These are phyloP conservation scores for Trachelus stipa DNA, from an alignment of 2,888 invertebrate genomes.

Conservation along the genomic window DNA sequence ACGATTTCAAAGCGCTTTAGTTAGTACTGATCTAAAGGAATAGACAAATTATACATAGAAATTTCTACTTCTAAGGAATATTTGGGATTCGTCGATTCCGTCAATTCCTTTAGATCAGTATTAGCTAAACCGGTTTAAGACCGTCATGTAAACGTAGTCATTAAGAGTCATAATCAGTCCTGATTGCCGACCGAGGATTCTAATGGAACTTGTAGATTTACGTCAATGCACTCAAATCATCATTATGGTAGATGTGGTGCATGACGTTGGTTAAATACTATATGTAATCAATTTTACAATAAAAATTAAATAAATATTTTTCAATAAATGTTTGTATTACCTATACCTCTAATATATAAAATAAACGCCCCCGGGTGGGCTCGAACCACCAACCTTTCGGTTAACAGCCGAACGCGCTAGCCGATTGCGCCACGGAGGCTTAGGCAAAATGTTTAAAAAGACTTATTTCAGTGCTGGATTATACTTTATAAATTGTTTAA, in stretches of 20 bases:
- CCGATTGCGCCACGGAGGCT: conserved; percentile 42
- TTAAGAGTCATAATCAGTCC: neutral
- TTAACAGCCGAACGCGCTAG: conserved; percentile 90
- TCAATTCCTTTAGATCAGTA: too few species aligned
- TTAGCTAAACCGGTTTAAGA: too few species aligned
- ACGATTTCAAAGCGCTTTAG: too few species aligned
- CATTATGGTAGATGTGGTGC: neutral
- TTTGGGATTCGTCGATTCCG: too few species aligned
- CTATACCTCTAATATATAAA: neutral
- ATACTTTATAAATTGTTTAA: neutral
- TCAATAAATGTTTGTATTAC: neutral
- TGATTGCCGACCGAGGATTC: neutral
- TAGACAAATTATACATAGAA: too few species aligned
- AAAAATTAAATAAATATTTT: too few species aligned
- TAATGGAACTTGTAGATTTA: neutral
- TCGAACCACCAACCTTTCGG: conserved; percentile 97
- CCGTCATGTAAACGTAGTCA: too few species aligned
- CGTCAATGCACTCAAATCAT: neutral
- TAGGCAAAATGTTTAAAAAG: neutral
- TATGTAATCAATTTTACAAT: too few species aligned
- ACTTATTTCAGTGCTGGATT: neutral
- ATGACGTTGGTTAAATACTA: too few species aligned
- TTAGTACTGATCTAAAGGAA: too few species aligned
- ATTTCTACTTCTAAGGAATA: too few species aligned
- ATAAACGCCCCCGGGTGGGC: conserved; percentile 80